Evolutionary conservation across 2,888 invertebrate genomes (phyloP), one percentile per base, ranked within the genome.

Genomic region (Argyresthia albistria): DNA sequence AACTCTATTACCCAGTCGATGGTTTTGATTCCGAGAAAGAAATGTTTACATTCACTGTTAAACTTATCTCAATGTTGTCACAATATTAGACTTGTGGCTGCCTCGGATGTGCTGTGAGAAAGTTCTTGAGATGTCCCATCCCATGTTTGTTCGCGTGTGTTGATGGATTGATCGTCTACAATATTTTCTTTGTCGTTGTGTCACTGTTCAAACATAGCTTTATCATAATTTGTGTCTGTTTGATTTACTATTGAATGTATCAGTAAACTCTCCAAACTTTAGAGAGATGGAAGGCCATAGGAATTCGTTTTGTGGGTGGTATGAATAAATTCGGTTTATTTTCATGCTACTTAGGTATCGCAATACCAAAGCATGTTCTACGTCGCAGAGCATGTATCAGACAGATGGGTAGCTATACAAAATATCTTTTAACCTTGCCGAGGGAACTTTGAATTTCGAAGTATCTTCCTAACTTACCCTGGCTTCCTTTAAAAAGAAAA

Each of bases 1-100:
- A 78, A 80, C 75, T 76, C 80, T 81, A 80, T 81, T 77, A 76
- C 73, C 66, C 70, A 70, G 67, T 71, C 79, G 79, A 81, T 77
- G 72, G 77, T 76, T 82, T 82, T 80, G 80, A 82, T 82, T 83
- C 81, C 67, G 61, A 76, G 83, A 80, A 83, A 65, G 68, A 63
- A 57, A 70, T 80, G 80, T 80, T 81, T 83, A 77, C 74, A 78
- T 80, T 80, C 69, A 71, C 72, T 72, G 73, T 71, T 75, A 72
- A 78, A 74, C 75, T 80, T 73, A 70, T 77, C 79, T 78, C 76
- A 70, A 63, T 69, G 73, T 76, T 79, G 80, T 78, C 71, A 80
- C 68, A 81, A 77, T 75, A 74, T 39, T 39, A 39, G 39, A 39
- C 8, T 39, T 39, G n/a, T 25, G 25, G 11, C 25, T 16, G 10